phyloP scores from a whole-genome alignment of 1,140 invertebrate species.

The Drosophila tropicalis region DNA sequence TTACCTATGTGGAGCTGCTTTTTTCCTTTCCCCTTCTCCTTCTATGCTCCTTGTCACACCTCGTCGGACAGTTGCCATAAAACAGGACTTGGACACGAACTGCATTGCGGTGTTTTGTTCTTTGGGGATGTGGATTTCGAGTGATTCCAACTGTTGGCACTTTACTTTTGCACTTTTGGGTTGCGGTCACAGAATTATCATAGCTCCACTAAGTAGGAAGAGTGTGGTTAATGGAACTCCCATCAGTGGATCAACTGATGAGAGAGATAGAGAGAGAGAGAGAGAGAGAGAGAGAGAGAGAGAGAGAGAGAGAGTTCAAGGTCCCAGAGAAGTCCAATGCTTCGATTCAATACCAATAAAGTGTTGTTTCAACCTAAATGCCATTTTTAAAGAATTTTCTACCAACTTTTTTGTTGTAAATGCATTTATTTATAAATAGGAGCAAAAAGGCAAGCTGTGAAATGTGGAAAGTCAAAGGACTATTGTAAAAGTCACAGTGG shows the following conservation, averaged over 20 bases:
- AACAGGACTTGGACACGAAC: constrained; percentile 52
- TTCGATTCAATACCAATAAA: neutral
- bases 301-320: constrained; percentile 40
- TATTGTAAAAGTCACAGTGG: neutral
- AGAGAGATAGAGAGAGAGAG: constrained; percentile 23
- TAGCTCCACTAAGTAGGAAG: constrained; percentile 14
- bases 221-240: constrained; percentile 8
- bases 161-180: constrained; percentile 18
- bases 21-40: constrained; percentile 5
- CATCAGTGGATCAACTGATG: neutral
- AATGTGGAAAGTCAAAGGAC: constrained; percentile 38
- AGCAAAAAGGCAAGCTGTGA: constrained; percentile 31
- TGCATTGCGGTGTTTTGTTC: constrained; percentile 45
- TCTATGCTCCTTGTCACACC: constrained; percentile 4
- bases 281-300: constrained; percentile 20
- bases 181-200: constrained; percentile 31
- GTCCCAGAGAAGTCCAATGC: constrained; percentile 12
- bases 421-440: constrained; percentile 48
- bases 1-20: constrained; percentile 57
- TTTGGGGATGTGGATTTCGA: constrained; percentile 33
- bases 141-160: constrained; percentile 17
- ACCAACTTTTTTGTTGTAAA: too few species aligned
- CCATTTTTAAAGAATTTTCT: constrained; percentile 15
- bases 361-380: constrained; percentile 31
- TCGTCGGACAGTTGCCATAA: constrained; percentile 46